Base-by-base conservation (phyloP, 2,797 vertebrate species). In the Sebastes glaucus region DNA sequence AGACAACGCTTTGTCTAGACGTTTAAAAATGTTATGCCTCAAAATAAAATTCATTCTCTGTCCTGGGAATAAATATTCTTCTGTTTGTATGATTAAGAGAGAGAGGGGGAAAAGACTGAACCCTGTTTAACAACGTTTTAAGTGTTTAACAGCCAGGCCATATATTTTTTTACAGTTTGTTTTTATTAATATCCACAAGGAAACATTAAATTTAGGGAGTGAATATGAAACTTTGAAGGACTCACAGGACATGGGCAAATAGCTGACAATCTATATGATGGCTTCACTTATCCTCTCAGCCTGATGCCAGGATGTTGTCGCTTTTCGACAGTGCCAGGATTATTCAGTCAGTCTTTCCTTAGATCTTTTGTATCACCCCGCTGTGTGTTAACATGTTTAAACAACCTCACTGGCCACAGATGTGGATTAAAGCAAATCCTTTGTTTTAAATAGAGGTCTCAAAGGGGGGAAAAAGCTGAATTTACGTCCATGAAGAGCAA, bases 11-110 rank as follows among this genome's bases (percentile, higher is more conserved):
- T 91, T 89, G 88, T 93, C 90, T 87, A 88, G 90, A 93, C 83
- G 53, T 81, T 83, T 90, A 88, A 85, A 92, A 91, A 84, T 88
- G 84, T 89, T 84, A 89, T 92, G 77, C 81, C 87, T 87, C 63
- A 81, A 87, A 88, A 87, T 87, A 84, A 84, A 90, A 84, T 75
- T 32, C 42, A 74, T 61, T 28, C 59, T 73, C 73, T 77, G 56
- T 69, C 79, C 14, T 57, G 78, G 78, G 67, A 83, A 88, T 91
- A 78, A 88, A 89, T 87, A 76, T 78, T 84, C 49, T 69, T 83
- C 55, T 78, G 32, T 84, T 86, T 86, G 71, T 85, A 49, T 64
- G 46, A 64, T 30, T 11, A 16, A 67, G 57, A 66, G 62, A 53
- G 27, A 4, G 61, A 22, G 11, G 28, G 6, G 2, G 11, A 18